Base-by-base conservation (phyloP, 2,888 invertebrate species). In the Syritta pipiens region DNA sequence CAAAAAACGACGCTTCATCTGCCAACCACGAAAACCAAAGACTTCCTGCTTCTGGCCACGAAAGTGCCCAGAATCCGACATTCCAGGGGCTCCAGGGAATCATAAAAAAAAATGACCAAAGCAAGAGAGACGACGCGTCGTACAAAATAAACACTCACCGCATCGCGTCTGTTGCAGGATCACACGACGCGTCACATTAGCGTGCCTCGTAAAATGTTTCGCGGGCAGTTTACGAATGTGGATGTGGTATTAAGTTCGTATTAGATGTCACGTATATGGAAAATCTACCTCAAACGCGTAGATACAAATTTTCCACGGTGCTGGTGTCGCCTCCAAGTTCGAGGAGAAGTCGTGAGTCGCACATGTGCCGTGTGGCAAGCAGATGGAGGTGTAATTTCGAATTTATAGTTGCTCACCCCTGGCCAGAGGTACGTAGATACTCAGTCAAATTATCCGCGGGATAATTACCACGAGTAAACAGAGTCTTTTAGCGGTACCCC, bases 1-100 rank as follows among this genome's bases (percentile, higher is more conserved):
- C n/a, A n/a, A n/a, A n/a, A n/a, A n/a, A n/a, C n/a, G n/a, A n/a
- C n/a, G n/a, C n/a, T n/a, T n/a, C 60, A 32, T 30, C 53, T n/a
- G n/a, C n/a, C n/a, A n/a, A 53, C 35, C 46, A 67, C 28, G 30
- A 22, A 55, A 68, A 12, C 60, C 44, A 57, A 53, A 71, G 30
- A 77, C 77, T 77, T 77, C 77, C 77, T 77, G 77, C 55, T 77
- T 71, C 60, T 65, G 44, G 55, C 17, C 35, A 20, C 48, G 6
- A 53, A 62, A 28, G n/a, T 28, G 46, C 30, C 42, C n/a, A n/a
- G n/a, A n/a, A 40, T 28, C 26, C 68, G 14, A 63, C 68, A 76
- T 69, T 59, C 59, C 69, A 65, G 49, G 30, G 30, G 24, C 46
- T n/a, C n/a, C n/a, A n/a, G 49, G 57, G 65, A 65, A 65, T 63